Evolutionary conservation across 2,113 vertebrate species (phyloP).

Genomic region (Trichechus manatus): DNA sequence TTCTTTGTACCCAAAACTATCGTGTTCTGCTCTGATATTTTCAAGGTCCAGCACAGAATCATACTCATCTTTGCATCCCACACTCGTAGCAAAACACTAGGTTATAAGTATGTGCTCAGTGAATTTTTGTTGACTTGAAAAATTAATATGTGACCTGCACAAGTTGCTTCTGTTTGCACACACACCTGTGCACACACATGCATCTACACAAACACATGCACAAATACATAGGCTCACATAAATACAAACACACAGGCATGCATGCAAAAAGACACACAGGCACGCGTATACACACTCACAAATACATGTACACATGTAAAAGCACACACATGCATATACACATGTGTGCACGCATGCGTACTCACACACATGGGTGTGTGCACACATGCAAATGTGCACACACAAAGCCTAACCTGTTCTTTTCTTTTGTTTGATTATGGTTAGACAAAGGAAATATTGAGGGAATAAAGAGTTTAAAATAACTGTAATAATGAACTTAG

Average conservation of each 20-base stretch:
- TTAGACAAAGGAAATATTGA: constrained; percentile 28
- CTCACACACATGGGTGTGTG: neutral
- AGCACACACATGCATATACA: neutral
- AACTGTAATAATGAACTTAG: neutral
- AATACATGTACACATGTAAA: neutral
- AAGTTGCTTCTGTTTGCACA: neutral
- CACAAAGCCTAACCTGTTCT: neutral
- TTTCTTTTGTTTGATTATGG: neutral
- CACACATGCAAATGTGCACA: neutral
- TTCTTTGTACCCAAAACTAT: neutral
- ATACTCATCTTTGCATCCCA: neutral
- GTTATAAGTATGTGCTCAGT: neutral
- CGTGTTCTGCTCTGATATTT: neutral
- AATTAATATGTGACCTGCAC: neutral
- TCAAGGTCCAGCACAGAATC: neutral
- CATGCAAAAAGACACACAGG: neutral
- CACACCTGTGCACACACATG: too few relatives aligned
- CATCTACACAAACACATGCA: neutral
- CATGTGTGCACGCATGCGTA: neutral
- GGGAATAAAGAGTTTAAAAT: neutral
- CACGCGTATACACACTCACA: neutral
- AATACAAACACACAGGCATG: neutral
- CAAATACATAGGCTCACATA: neutral
- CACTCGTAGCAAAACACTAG: neutral
- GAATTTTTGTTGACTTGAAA: neutral